phyloP scores from a whole-genome alignment of 2,888 invertebrate genomes.

The Arrhopalites spinosus region DNA sequence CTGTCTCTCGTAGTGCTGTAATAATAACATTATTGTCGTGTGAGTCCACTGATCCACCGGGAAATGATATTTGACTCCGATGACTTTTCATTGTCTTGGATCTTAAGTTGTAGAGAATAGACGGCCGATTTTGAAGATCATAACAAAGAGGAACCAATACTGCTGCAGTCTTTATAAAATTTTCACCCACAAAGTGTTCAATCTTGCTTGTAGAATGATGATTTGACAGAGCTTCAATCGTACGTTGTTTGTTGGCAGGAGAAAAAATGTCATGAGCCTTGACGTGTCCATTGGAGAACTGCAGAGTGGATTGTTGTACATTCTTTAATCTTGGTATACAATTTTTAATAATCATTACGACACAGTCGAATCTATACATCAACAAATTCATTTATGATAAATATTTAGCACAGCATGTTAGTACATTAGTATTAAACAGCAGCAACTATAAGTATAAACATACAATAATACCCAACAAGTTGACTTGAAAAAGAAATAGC shows the following conservation, averaged over 20 bases:
- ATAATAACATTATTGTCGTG: slow-evolving; percentile 65
- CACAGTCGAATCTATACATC: too few species aligned
- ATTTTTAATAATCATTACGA: too few species aligned
- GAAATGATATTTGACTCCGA: slow-evolving; percentile 82
- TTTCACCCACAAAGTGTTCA: slow-evolving; percentile 32
- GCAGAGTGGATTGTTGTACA: too few species aligned
- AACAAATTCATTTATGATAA: too few species aligned
- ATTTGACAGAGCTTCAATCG: slow-evolving; percentile 35
- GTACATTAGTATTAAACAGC: too few species aligned
- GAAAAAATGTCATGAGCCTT: slow-evolving; percentile 41
- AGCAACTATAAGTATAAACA: too few species aligned
- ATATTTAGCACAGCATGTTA: too few species aligned
- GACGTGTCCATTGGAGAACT: not conserved
- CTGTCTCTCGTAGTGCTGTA: slow-evolving; percentile 81
- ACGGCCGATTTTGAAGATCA: slow-evolving; percentile 68
- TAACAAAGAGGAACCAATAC: slow-evolving; percentile 80
- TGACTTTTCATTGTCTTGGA: slow-evolving; percentile 72
- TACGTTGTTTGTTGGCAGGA: slow-evolving; percentile 42
- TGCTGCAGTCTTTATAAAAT: slow-evolving; percentile 66
- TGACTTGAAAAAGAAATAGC: too few species aligned
- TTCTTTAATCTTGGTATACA: too few species aligned
- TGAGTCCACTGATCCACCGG: slow-evolving; percentile 67
- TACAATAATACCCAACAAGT: too few species aligned
- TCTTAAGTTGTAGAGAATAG: slow-evolving; percentile 80
- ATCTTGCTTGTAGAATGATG: slow-evolving; percentile 24